Evolutionary conservation across 2,888 invertebrate species (phyloP), one percentile per base, ranked within the genome.

Genomic region (Meiosimyza platycephala): DNA sequence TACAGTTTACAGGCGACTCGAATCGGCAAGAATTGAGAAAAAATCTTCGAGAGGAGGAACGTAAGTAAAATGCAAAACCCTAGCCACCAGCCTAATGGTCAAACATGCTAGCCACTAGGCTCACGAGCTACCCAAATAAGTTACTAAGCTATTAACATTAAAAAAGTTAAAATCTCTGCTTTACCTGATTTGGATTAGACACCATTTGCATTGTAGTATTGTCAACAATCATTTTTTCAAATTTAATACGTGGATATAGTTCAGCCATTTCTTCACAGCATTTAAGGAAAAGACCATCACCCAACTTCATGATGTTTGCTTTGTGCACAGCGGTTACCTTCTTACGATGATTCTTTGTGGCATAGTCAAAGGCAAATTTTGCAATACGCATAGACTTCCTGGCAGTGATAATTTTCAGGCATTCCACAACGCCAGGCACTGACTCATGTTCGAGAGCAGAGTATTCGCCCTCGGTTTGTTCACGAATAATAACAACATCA

Each of bases 121-220:
- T 40, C 0, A 1, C 40, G 40, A 7, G 0, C 40, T 40, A 40
- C 40, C 40, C 40, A 40, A 40, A 40, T 40, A 40, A 40, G 40
- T 40, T 6, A 40, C 40, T 22, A 22, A 22, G 40, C 6, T 40
- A 9, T 40, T 40, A 9, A 40, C 1, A 7, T 40, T 40, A 40
- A 40, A 11, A 22, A 51, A 67, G 13, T 50, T 7, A 22, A 22
- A 22, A 22, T 22, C 1, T 22, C 7, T 40, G 40, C 40, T 71
- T 60, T 72, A 82, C 83, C 78, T 84, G 99, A 86, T 96, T 94
- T 2, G 99, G 99, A 87, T 96, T 95, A 1, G 97, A 94, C 0
- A 98, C 99, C 92, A 99, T 93, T 89, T 99, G 99, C 99, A 99
- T 99, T 67, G 98, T 98, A 84, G 96, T 96, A 88, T 99, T 99